These are phyloP conservation scores for Myrmecophaga tridactyla DNA, from an alignment of 2,113 vertebrate species.

Conservation along the genomic window DNA sequence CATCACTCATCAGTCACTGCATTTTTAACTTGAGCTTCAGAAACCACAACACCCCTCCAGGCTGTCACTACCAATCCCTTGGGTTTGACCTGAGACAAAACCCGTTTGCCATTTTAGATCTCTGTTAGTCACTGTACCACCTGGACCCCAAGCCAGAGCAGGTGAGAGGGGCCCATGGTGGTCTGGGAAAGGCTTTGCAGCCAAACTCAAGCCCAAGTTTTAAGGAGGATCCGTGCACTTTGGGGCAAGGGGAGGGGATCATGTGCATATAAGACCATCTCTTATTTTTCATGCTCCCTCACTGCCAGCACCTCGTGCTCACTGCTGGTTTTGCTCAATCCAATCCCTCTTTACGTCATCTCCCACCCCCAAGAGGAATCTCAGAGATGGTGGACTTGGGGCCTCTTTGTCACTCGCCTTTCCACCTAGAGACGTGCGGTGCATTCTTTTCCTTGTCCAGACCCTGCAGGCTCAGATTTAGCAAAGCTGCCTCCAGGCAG, in stretches of 20 bases:
- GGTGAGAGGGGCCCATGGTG: background rate
- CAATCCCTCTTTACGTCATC: background rate
- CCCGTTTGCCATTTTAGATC: background rate
- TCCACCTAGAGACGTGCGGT: background rate
- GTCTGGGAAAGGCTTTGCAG: background rate
- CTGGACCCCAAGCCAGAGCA: background rate
- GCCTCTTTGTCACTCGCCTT: background rate
- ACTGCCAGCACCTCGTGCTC: background rate
- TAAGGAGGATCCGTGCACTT: background rate
- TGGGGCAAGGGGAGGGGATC: background rate
- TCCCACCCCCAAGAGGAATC: background rate
- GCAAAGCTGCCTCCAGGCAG: background rate
- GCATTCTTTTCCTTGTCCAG: background rate
- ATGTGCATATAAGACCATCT: background rate
- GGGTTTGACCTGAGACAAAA: background rate
- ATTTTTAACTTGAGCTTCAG: background rate
- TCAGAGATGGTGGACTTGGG: background rate
- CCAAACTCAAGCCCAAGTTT: background rate
- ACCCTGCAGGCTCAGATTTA: background rate
- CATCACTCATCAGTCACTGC: background rate
- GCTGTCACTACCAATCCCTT: background rate
- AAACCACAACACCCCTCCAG: background rate
- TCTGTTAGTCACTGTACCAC: background rate
- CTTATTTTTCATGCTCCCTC: background rate
- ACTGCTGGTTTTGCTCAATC: background rate